Evolutionary conservation across 35 echinoderm and acorn worm genomes (phyloP).

Genomic region (Eucidaris tribuloides): DNA sequence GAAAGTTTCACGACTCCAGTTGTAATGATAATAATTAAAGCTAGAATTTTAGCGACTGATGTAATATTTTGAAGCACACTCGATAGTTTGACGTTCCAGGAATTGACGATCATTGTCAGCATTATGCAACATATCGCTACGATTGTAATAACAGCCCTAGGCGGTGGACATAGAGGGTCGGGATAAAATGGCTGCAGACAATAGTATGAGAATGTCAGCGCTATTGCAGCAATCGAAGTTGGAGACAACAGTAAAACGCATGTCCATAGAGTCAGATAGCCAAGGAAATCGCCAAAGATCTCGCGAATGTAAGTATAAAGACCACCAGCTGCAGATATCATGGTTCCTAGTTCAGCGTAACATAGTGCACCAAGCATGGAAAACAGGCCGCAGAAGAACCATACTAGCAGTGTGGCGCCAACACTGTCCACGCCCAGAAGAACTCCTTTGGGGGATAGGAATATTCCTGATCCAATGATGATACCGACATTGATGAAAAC

Average conservation of each 20-base stretch:
- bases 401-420: constrained; percentile 52
- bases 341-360: constrained; percentile 18
- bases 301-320: constrained; percentile 3
- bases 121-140: neutral
- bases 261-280: constrained; percentile 13
- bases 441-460: constrained; percentile 92
- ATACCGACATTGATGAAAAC: constrained; percentile 21
- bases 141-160: neutral
- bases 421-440: constrained; percentile 47
- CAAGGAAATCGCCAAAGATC: neutral
- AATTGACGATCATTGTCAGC: constrained; percentile 10
- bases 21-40: constrained; percentile 29
- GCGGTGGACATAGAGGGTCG: neutral
- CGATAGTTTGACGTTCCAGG: constrained; percentile 1
- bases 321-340: constrained; percentile 14
- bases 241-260: neutral
- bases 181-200: constrained; percentile 6
- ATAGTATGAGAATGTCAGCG: constrained; percentile 15
- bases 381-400: constrained; percentile 53
- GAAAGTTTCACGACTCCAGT: constrained; percentile 9
- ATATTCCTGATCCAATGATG: constrained; percentile 78
- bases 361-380: constrained; percentile 5
- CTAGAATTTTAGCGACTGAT: constrained; percentile 11
- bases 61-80: neutral
- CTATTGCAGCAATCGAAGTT: neutral